Base-by-base conservation (phyloP, 2,888 invertebrate genomes). In the Phortica okadai region DNA sequence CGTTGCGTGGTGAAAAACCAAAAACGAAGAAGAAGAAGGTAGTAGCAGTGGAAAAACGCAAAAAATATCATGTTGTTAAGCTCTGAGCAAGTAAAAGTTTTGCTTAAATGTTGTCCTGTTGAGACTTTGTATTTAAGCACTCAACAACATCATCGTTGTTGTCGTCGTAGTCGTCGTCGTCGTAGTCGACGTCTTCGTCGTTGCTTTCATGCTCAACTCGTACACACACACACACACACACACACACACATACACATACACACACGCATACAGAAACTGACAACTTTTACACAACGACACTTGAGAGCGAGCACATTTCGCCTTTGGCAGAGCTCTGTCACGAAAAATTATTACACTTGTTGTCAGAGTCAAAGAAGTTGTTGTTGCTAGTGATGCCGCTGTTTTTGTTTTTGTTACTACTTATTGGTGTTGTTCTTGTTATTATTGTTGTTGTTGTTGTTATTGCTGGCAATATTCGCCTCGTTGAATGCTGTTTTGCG, bases 391-490 rank as follows among this genome's bases (percentile, higher is more conserved):
- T 41, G 11, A n/a, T 45, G 42, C 44, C 50, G 16, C 8, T 33
- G 21, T 21, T 33, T 10, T 50, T 33, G 25, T 69, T 44, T 45
- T 62, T 50, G 64, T 56, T 45, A 11, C 42, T 73, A n/a, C 62
- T 11, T 59, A 16, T 41, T 58, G 21, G 64, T 79, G 72, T 73
- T 78, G 59, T 73, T 70, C 75, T 77, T 76, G 78, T 80, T 79
- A 70, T 62, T 41, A 25, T 44, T 21, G 44, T 77, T 74, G 59
- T 73, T 74, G 67, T 66, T 73, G 74, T 77, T 79, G 72, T 83
- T 84, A 85, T 84, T 14, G 6, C 42, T 21, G 1, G 50, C 50
- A 50, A 50, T 84, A 87, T 87, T 85, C 41, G 33, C 33, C 33
- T 33, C 33, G 33, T 33, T 33, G 33, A 33, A 33, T 33, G 33